phyloP scores from a whole-genome alignment of 1,140 invertebrate species.

The Telenomus remus region DNA sequence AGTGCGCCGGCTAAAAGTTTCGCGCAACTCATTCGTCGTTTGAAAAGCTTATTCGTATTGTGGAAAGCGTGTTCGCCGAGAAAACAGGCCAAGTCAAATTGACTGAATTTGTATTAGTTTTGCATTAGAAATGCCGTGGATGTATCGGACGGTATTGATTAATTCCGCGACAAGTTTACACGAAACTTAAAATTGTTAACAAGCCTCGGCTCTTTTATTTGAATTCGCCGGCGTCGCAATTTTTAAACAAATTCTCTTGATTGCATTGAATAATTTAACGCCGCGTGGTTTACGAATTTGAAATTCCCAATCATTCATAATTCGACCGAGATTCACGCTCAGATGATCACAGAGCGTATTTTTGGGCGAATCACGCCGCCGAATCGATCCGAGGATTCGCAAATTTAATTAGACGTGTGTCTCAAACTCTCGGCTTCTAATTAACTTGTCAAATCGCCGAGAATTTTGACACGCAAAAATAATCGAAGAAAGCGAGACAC shows the following conservation, averaged over 20 bases:
- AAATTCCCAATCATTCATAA: background rate
- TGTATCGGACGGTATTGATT: conserved; percentile 38
- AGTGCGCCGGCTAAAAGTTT: conserved; percentile 38
- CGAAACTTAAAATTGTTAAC: conserved; percentile 24
- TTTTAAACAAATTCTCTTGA: conserved; percentile 24
- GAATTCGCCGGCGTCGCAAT: conserved; percentile 11
- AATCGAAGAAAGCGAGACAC: too few relatives aligned
- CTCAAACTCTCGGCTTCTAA: too few relatives aligned
- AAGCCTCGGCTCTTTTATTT: conserved; percentile 18
- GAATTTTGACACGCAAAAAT: too few relatives aligned
- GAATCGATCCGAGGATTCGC: too few relatives aligned
- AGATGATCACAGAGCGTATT: background rate
- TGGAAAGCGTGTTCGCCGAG: conserved; percentile 44
- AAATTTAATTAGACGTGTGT: too few relatives aligned
- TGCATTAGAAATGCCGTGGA: conserved; percentile 38
- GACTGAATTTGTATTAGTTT: conserved; percentile 45
- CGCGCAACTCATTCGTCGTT: conserved; percentile 32
- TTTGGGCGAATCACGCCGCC: background rate
- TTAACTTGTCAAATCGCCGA: too few relatives aligned
- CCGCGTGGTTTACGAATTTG: background rate
- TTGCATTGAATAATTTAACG: conserved; percentile 20
- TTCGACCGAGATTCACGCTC: background rate
- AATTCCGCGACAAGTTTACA: conserved; percentile 30
- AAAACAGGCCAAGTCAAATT: conserved; percentile 45
- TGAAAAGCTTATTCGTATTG: conserved; percentile 40